Conservation (phyloP, 2,113 vertebrate genomes). For the Stomatorhinus ivindoensis region DNA sequence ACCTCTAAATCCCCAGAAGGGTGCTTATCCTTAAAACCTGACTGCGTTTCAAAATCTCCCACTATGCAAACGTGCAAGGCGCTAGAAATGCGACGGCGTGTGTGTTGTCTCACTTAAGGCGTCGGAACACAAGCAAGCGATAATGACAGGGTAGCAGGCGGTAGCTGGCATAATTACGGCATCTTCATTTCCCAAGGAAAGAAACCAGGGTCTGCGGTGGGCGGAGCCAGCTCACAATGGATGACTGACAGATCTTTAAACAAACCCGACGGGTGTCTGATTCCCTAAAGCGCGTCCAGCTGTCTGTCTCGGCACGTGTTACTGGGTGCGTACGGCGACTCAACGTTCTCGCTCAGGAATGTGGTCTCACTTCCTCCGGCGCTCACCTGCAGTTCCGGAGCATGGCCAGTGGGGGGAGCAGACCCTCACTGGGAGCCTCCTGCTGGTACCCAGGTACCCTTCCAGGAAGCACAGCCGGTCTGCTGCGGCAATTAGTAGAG, state of each 20-base stretch:
- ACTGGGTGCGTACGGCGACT: not conserved
- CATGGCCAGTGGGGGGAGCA: not conserved
- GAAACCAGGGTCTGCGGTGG: not conserved
- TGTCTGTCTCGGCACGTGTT: not conserved
- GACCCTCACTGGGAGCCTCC: not conserved
- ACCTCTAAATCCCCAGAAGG: not conserved
- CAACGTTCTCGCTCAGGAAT: not conserved
- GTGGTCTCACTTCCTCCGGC: not conserved
- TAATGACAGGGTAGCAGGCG: not conserved
- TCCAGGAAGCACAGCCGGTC: not conserved
- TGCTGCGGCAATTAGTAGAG: not conserved
- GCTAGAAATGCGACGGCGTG: not conserved
- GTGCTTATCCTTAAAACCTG: not conserved
- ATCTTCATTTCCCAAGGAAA: not conserved
- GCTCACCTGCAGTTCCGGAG: not conserved
- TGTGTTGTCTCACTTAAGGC: not conserved
- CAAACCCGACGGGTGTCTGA: not conserved
- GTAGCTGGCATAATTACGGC: not conserved
- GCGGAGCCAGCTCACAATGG: not conserved
- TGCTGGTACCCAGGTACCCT: not conserved
- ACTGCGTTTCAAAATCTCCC: not conserved
- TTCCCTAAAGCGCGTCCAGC: constrained; percentile 3
- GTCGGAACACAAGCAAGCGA: not conserved
- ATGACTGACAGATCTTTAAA: not conserved
- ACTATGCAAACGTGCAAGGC: not conserved